These are phyloP conservation scores for Ectobius pallidus DNA, from an alignment of 2,888 invertebrate genomes.

Conservation along the genomic window DNA sequence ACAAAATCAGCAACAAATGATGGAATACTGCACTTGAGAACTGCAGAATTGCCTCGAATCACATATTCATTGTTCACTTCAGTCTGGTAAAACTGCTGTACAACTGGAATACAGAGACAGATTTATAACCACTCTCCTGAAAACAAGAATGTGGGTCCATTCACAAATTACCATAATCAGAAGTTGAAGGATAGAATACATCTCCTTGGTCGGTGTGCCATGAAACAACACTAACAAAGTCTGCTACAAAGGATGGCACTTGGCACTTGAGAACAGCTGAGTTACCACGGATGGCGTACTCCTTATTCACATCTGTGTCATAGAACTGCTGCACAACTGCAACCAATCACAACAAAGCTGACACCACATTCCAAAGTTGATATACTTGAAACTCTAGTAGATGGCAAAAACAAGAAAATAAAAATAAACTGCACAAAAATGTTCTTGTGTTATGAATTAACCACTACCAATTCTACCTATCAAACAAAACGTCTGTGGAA, in stretches of 20 bases:
- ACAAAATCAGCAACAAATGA: slow-evolving; percentile 92
- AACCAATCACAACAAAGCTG: slow-evolving; percentile 33
- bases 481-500: no score
- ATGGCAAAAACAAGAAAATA: no score
- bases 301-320: slow-evolving; percentile 85
- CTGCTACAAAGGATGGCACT: slow-evolving; percentile 90
- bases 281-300: slow-evolving; percentile 89
- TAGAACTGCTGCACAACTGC: slow-evolving; percentile 81
- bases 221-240: slow-evolving; percentile 86
- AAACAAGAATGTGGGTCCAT: not conserved
- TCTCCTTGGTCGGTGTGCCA: slow-evolving; percentile 85
- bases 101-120: slow-evolving; percentile 67
- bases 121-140: not conserved
- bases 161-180: slow-evolving; percentile 42
- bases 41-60: slow-evolving; percentile 85
- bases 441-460: no score
- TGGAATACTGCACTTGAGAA: slow-evolving; percentile 87
- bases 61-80: slow-evolving; percentile 91
- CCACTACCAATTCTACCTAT: no score
- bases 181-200: slow-evolving; percentile 64
- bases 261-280: slow-evolving; percentile 88
- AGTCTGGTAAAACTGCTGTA: slow-evolving; percentile 87
- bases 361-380: no score
- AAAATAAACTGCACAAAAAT: no score
- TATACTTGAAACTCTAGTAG: no score